Evolutionary conservation across 2,113 vertebrate species (phyloP).

Genomic region (Glaucomys volans): DNA sequence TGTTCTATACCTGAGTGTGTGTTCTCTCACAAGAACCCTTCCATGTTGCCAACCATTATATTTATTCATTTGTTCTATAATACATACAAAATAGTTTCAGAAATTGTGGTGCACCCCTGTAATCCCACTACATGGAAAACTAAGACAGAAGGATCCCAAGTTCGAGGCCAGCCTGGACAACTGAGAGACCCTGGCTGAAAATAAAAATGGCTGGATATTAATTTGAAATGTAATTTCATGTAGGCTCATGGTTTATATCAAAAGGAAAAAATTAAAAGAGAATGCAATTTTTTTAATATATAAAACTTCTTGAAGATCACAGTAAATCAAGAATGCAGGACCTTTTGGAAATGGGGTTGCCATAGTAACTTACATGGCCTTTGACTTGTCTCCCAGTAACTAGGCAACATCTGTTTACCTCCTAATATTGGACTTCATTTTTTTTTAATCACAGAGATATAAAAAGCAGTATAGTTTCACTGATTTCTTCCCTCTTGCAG

Average conservation of each 20-base stretch:
- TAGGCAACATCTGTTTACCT: not conserved
- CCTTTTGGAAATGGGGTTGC: not conserved
- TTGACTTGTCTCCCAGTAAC: not conserved
- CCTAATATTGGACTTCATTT: not conserved
- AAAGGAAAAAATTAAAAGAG: not conserved
- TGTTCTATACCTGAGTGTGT: not conserved
- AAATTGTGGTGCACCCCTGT: not conserved
- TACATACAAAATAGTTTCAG: not conserved
- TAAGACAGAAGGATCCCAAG: no score
- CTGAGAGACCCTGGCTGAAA: not conserved
- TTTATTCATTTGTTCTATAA: not conserved
- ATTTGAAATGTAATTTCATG: constrained; percentile 18
- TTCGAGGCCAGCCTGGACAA: no score
- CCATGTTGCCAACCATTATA: not conserved
- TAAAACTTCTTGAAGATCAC: constrained; percentile 3
- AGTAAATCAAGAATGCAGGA: not conserved
- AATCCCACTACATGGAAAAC: no score
- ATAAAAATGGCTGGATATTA: not conserved
- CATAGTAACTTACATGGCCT: not conserved
- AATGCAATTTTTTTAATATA: not conserved
- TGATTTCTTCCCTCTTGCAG: constrained; percentile 79
- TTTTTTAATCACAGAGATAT: not conserved
- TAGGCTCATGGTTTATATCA: not conserved
- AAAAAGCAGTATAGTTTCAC: not conserved
- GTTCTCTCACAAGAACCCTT: not conserved